Conservation (phyloP, 1,140 invertebrate species). For the Drosophila kikkawai region DNA sequence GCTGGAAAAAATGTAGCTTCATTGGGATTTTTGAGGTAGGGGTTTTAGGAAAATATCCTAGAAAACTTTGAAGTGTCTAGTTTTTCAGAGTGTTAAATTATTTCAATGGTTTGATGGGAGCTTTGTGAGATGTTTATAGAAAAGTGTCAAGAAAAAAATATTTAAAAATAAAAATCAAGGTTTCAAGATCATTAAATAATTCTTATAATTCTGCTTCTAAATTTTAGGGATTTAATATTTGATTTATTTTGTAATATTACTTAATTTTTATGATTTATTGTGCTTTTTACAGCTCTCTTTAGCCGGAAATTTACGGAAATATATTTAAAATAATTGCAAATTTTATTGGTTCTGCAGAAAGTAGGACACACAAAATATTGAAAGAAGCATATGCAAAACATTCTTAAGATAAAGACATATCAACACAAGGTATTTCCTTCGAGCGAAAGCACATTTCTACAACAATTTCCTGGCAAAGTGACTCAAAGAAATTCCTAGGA, state of each 20-base stretch:
- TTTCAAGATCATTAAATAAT: neutral
- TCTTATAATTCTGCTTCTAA: neutral
- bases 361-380: neutral
- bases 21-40: neutral
- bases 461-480: neutral
- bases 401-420: neutral
- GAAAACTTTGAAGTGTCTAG: neutral
- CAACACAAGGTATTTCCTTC: conserved; percentile 1
- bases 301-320: neutral
- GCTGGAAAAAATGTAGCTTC: neutral
- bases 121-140: neutral
- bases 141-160: neutral
- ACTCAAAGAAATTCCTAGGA: conserved; percentile 3
- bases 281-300: neutral
- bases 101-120: neutral
- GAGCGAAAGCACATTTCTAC: neutral
- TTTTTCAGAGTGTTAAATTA: neutral
- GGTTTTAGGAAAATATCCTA: neutral
- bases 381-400: neutral
- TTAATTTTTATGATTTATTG: neutral
- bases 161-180: neutral
- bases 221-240: neutral
- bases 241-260: neutral
- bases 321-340: neutral
- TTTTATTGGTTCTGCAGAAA: neutral